These are phyloP conservation scores for Thalpophila matura DNA, from an alignment of 2,888 invertebrate genomes.

Conservation along the genomic window DNA sequence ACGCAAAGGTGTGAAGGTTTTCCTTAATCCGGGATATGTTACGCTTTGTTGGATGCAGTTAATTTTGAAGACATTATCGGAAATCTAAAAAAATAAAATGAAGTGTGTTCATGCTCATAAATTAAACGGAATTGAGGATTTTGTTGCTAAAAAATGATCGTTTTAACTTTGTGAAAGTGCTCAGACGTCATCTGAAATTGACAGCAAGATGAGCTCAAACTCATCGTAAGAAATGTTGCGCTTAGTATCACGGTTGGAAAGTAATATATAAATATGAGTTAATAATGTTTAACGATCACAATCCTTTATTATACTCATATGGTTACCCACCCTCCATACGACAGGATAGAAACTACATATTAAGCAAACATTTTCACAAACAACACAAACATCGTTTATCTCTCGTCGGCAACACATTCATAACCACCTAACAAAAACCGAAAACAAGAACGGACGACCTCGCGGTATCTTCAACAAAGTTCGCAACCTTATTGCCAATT, in stretches of 20 bases:
- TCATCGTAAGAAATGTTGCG: background rate
- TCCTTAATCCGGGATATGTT: constrained; percentile 46
- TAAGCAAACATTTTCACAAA: background rate
- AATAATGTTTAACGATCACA: background rate
- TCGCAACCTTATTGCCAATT: constrained; percentile 87
- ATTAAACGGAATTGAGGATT: too few relatives aligned
- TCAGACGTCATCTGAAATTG: background rate
- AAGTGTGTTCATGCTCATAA: too few relatives aligned
- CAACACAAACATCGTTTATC: constrained; percentile 66
- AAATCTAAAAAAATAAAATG: background rate
- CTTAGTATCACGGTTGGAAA: background rate
- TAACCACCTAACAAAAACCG: constrained; percentile 71
- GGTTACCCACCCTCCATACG: background rate
- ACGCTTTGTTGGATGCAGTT: constrained; percentile 20
- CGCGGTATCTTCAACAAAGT: constrained; percentile 73
- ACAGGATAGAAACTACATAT: constrained; percentile 7
- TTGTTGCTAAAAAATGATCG: too few relatives aligned
- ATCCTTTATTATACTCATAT: background rate
- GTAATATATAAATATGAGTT: background rate
- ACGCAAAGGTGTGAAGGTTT: constrained; percentile 58
- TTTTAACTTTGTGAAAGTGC: background rate
- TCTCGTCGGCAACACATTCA: constrained; percentile 74
- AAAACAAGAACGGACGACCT: constrained; percentile 75
- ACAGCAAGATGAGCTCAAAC: background rate
- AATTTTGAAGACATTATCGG: background rate